Percentiles rank a stretch among this genome's conserved stretches.
Evolutionary conservation across 2,797 vertebrate species (phyloP).

Genomic region (Characodon lateralis): DNA sequence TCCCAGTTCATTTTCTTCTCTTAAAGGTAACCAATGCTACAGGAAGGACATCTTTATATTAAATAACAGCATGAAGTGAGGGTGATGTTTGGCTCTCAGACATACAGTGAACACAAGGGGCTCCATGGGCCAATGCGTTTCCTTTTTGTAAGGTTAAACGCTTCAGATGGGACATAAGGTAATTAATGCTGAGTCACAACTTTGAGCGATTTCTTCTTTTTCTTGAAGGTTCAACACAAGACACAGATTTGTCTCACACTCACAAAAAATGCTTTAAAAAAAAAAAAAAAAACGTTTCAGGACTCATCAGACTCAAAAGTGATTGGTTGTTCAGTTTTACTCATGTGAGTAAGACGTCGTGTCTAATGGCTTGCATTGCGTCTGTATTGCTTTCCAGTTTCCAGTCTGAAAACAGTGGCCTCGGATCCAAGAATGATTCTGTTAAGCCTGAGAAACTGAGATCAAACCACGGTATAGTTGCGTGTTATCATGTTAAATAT

Average conservation of each 20-base stretch:
- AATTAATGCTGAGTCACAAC: slow-evolving; percentile 31
- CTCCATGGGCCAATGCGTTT: slow-evolving; percentile 16
- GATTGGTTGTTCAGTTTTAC: slow-evolving; percentile 54
- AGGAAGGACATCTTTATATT: slow-evolving; percentile 42
- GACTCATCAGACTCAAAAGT: slow-evolving; percentile 59
- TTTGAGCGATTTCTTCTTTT: slow-evolving; percentile 21
- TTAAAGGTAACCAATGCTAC: slow-evolving; percentile 39
- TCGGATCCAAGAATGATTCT: slow-evolving; percentile 59
- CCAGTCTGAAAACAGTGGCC: slow-evolving; percentile 58
- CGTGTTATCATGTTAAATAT: slow-evolving; percentile 53
- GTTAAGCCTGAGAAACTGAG: slow-evolving; percentile 79
- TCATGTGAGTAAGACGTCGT: slow-evolving; percentile 52
- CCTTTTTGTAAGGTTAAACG: slow-evolving; percentile 36
- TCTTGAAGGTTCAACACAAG: slow-evolving; percentile 49
- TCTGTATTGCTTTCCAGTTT: slow-evolving; percentile 84
- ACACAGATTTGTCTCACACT: slow-evolving; percentile 66
- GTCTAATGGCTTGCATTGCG: slow-evolving; percentile 80
- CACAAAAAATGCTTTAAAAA: slow-evolving; percentile 61
- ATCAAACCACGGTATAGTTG: slow-evolving; percentile 56
- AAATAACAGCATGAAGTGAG: slow-evolving; percentile 35
- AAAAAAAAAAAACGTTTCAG: slow-evolving; percentile 58
- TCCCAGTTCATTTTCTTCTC: slow-evolving; percentile 36
- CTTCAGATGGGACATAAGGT: slow-evolving; percentile 42
- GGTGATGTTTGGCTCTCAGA: slow-evolving; percentile 35
- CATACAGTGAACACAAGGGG: slow-evolving; percentile 10